Evolutionary conservation across 2,888 invertebrate species (phyloP).

Genomic region (Tuta absoluta): DNA sequence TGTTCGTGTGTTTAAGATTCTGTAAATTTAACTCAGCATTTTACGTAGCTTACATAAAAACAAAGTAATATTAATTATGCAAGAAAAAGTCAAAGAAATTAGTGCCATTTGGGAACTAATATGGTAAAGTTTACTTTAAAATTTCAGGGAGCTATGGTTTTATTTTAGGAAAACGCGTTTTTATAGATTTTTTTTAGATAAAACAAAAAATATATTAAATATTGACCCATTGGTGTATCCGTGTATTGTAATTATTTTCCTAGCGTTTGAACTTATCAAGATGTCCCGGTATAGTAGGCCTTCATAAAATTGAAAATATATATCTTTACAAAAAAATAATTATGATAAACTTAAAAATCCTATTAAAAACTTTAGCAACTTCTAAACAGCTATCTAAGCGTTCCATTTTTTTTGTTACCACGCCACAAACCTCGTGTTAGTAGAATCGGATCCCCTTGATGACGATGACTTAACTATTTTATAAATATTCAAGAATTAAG

Average conservation of each 20-base stretch:
- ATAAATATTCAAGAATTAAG: conserved; percentile 58
- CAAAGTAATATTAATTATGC: background rate
- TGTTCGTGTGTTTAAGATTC: background rate
- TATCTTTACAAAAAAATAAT: background rate
- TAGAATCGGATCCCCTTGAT: conserved; percentile 17
- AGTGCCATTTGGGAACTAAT: too few species aligned
- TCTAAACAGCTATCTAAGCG: background rate
- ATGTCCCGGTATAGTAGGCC: too few species aligned
- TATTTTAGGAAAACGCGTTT: too few species aligned
- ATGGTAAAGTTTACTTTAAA: too few species aligned
- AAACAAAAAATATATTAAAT: too few species aligned
- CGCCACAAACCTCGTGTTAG: background rate
- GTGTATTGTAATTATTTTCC: too few species aligned
- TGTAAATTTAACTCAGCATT: background rate
- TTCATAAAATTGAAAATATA: too few species aligned
- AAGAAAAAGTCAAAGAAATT: background rate
- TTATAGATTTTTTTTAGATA: too few species aligned
- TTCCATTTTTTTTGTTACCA: background rate
- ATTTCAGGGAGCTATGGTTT: too few species aligned
- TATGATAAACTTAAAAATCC: background rate
- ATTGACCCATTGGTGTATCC: too few species aligned
- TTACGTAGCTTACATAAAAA: too few species aligned
- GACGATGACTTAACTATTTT: conserved; percentile 68
- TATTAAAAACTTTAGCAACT: background rate
- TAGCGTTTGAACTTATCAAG: too few species aligned